Base-by-base conservation (phyloP, 2,888 invertebrate genomes). In the Unio pictorum region DNA sequence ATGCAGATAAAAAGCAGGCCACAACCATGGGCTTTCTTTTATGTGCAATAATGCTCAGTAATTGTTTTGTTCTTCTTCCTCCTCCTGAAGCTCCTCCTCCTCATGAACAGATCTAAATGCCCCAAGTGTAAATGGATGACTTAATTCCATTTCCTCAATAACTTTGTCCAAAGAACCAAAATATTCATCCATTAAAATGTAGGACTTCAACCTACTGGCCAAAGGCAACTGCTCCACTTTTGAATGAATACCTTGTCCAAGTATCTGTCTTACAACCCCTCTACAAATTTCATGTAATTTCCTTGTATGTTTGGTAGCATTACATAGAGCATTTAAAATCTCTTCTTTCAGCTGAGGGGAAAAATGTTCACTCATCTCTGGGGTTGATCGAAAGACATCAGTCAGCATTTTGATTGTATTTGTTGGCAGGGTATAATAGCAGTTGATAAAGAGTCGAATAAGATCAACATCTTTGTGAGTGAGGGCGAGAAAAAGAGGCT, bases 401-500 rank as follows among this genome's bases (percentile, higher is more conserved):
- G 80, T 80, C 20, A 89, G 72, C 54, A 81, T 74, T 54, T 73
- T 75, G 18, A 88, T 81, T 1, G 73, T 78, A 30, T 73, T 71
- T 59, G 79, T 75, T 8, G 88, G 87, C n/a, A 81, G 68, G 45
- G 71, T 70, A 59, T 81, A 81, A 67, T 86, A 86, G 67, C 85
- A 87, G 17, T 77, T 66, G 17, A 88, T 71, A n/a, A 89, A 67
- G 59, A 86, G 66, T 66, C 82, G 75, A 61, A 88, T 73, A 68
- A 87, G 76, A 59, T 86, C 81, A 18, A 87, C 64, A 82, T 85
- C 85, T 76, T 86, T 85, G 73, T 87, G 87, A 59, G 85, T 84
- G 71, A 89, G 71, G 55, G 87, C 85, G 58, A 83, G 74, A 72
- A 87, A 89, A 55, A 89, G 68, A 5, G 89, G 89, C 70, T 89